Percentiles rank a stretch among this genome's conserved stretches.
Evolutionary conservation across 2,797 vertebrate species (phyloP).

Genomic region (Takifugu rubripes): DNA sequence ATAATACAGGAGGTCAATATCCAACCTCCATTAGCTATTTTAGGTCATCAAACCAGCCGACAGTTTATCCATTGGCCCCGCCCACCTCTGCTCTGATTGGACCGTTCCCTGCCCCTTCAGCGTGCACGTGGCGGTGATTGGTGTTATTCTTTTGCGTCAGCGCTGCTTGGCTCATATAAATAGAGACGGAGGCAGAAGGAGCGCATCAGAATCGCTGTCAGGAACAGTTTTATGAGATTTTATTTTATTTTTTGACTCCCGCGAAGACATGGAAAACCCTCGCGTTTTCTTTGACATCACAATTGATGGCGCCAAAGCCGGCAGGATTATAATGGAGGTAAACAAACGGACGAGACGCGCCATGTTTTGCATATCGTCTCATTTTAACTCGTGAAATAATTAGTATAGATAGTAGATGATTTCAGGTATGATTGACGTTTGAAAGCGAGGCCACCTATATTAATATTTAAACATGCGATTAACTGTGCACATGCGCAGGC

Average conservation of each 20-base stretch:
- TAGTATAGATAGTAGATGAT: too few relatives aligned
- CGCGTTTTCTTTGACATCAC: constrained; percentile 84
- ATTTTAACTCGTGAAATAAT: too few relatives aligned
- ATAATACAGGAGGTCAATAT: too few relatives aligned
- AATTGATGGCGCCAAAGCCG: constrained; percentile 48
- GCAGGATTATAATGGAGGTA: constrained; percentile 86
- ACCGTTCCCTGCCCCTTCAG: background rate
- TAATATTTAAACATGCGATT: background rate
- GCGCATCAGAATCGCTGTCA: background rate
- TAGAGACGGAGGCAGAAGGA: background rate
- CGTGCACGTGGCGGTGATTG: background rate
- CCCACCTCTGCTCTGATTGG: background rate
- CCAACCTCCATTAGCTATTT: too few relatives aligned
- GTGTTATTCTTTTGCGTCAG: background rate
- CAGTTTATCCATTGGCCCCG: background rate
- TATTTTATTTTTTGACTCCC: background rate
- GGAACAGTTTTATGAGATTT: background rate
- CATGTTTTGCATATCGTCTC: too few relatives aligned
- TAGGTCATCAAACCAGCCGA: background rate
- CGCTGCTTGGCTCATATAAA: background rate
- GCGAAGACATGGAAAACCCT: constrained; percentile 63
- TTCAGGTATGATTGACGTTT: background rate
- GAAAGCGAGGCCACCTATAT: background rate
- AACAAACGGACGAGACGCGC: background rate
- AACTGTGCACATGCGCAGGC: too few relatives aligned